phyloP scores from a whole-genome alignment of 2,888 invertebrate species.

The Pandemis corylana region DNA sequence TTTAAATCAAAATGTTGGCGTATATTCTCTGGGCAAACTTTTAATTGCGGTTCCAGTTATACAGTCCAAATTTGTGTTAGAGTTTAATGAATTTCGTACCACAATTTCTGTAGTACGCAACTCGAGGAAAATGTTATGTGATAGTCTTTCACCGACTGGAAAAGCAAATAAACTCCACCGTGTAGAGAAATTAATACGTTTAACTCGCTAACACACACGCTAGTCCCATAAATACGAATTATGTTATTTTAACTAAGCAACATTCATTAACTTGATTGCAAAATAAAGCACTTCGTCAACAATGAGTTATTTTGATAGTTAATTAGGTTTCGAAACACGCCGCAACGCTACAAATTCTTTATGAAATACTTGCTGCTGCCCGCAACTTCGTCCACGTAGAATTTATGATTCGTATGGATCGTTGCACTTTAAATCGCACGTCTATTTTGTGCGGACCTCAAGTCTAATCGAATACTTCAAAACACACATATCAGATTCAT shows the following conservation, averaged over 20 bases:
- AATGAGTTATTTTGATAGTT: slow-evolving; percentile 5
- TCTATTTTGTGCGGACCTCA: not conserved
- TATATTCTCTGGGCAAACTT: slow-evolving; percentile 76
- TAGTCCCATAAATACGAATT: slow-evolving; percentile 21
- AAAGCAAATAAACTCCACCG: slow-evolving; percentile 55
- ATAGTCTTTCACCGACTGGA: slow-evolving; percentile 53
- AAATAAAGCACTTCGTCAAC: slow-evolving; percentile 2
- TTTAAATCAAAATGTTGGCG: slow-evolving; percentile 79
- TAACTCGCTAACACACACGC: slow-evolving; percentile 34
- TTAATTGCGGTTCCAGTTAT: slow-evolving; percentile 79
- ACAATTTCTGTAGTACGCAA: slow-evolving; percentile 57
- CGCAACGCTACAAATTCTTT: not conserved
- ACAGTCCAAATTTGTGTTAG: slow-evolving; percentile 75
- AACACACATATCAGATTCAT: no score
- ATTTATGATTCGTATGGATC: no score
- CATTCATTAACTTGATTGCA: slow-evolving; percentile 15
- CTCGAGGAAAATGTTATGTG: slow-evolving; percentile 58
- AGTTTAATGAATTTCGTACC: slow-evolving; percentile 76
- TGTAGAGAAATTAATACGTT: slow-evolving; percentile 35
- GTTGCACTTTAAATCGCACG: no score
- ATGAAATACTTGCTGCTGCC: not conserved
- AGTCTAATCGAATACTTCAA: not conserved
- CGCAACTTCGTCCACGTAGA: no score
- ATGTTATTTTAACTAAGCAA: slow-evolving; percentile 28
- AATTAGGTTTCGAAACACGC: not conserved